These are phyloP conservation scores for Sinhomidia bicolor DNA, from an alignment of 2,888 invertebrate genomes.

Conservation along the genomic window DNA sequence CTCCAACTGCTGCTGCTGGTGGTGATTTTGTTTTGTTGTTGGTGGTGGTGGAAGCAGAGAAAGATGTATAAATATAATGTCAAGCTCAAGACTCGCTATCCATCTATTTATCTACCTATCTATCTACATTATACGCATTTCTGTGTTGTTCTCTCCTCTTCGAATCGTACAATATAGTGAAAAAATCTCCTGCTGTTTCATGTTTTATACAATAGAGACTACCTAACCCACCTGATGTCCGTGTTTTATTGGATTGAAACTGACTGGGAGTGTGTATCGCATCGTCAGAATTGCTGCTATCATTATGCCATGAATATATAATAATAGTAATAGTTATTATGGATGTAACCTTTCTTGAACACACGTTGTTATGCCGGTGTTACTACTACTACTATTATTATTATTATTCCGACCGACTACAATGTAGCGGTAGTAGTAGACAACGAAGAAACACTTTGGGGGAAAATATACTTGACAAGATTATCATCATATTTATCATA, in stretches of 20 bases:
- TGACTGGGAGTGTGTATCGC: slow-evolving; percentile 27
- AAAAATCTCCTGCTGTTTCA: slow-evolving; percentile 13
- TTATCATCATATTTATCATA: background rate
- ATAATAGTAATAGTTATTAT: too few relatives aligned
- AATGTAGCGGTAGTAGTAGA: background rate
- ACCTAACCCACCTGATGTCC: slow-evolving; percentile 36
- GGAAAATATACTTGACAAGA: background rate
- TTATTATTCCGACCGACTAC: background rate
- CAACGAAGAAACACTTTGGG: background rate
- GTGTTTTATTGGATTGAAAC: slow-evolving; percentile 52
- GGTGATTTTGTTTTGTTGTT: too few relatives aligned
- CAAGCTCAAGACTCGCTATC: too few relatives aligned
- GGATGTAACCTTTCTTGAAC: background rate
- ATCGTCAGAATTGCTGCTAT: slow-evolving; percentile 18
- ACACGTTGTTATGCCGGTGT: background rate
- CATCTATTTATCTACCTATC: too few relatives aligned
- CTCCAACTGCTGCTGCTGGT: background rate
- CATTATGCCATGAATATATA: slow-evolving; percentile 31
- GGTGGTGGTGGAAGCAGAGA: background rate
- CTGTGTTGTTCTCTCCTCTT: background rate
- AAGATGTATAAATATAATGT: background rate
- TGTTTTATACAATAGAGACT: slow-evolving; percentile 5
- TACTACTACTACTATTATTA: too few relatives aligned
- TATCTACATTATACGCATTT: background rate
- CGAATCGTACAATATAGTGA: too few relatives aligned